Conservation (phyloP, 2,113 vertebrate genomes). For the Morone saxatilis region DNA sequence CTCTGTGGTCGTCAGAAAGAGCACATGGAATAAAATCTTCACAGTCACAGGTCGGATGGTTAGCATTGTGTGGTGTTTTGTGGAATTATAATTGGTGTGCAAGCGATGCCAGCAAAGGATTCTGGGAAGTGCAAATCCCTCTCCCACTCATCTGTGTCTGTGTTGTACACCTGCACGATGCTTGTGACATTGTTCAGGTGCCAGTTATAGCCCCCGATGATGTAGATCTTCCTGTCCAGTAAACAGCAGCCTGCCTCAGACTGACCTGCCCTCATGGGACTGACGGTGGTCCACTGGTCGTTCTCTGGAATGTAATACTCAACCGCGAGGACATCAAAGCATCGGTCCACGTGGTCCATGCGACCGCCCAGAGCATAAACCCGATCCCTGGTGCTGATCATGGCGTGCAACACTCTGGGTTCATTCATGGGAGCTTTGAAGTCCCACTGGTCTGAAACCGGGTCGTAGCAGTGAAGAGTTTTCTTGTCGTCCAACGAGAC, state of each 20-base stretch:
- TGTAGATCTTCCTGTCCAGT: conserved; percentile 92
- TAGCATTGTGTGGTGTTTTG: conserved; percentile 85
- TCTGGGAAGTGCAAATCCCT: conserved; percentile 97
- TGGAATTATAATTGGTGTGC: conserved; percentile 89
- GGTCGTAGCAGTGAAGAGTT: conserved; percentile 93
- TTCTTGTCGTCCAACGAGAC: conserved; percentile 97
- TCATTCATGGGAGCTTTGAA: conserved; percentile 94
- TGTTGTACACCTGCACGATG: conserved; percentile 97
- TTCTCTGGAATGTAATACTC: conserved; percentile 93
- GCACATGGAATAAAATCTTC: conserved; percentile 50
- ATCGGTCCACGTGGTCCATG: conserved; percentile 97
- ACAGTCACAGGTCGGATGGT: conserved; percentile 57
- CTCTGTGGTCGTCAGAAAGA: conserved; percentile 27
- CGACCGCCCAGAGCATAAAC: conserved; percentile 94
- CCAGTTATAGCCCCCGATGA: conserved; percentile 98
- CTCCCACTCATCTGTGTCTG: conserved; percentile 95
- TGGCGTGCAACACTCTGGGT: conserved; percentile 93
- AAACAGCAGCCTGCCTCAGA: conserved; percentile 95
- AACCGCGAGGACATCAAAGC: conserved; percentile 93
- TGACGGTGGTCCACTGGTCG: conserved; percentile 95
- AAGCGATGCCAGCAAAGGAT: conserved; percentile 94
- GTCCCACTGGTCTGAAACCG: conserved; percentile 89
- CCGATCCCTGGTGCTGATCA: conserved; percentile 86
- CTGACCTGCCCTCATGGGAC: conserved; percentile 94
- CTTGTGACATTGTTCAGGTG: conserved; percentile 97